Base-by-base conservation (phyloP, 2,888 invertebrate genomes). In the Agriopis aurantiaria region DNA sequence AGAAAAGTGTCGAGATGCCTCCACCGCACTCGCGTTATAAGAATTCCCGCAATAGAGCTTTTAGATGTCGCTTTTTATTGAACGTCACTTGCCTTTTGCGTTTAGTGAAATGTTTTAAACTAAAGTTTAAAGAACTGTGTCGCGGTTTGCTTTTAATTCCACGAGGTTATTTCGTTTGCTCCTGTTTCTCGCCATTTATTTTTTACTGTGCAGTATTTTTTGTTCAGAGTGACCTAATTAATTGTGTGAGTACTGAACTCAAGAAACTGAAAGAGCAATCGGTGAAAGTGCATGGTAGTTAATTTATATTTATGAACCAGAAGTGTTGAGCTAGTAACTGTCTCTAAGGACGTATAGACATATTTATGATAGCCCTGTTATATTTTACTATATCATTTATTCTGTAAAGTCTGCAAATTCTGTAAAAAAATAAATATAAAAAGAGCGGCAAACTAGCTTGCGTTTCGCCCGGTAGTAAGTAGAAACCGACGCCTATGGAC, bases 1-100 rank as follows among this genome's bases (percentile, higher is more conserved):
- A 86, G 86, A 88, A 86, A 88, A 88, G 84, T 88, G 90, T 89
- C 82, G 77, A 72, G 81, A 80, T 78, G 80, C 81, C 76, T 76
- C 75, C 68, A 65, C 71, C 67, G 75, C 80, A 67, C 59, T 74
- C 72, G 79, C 76, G 83, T 82, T 82, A 81, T 83, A 85, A 82
- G 85, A 85, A 83, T 79, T 82, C 80, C 80, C 80, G 80, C 83
- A 81, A 83, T 83, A 84, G 78, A 83, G 85, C 85, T 86, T 85
- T 85, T 81, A 82, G 80, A 82, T 85, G 84, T 82, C 82, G 74
- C 80, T 81, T 86, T 83, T 82, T 83, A 82, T 82, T 80, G 80
- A 82, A 83, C 75, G 76, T 76, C 78, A 76, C 82, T 83, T 80
- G 78, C 75, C 79, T 82, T 81, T 75, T 66, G 76, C 75, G 70